Percentiles rank a stretch among this genome's conserved stretches.
Conservation (phyloP, 2,113 vertebrate genomes). For the Danionella cerebrum region DNA sequence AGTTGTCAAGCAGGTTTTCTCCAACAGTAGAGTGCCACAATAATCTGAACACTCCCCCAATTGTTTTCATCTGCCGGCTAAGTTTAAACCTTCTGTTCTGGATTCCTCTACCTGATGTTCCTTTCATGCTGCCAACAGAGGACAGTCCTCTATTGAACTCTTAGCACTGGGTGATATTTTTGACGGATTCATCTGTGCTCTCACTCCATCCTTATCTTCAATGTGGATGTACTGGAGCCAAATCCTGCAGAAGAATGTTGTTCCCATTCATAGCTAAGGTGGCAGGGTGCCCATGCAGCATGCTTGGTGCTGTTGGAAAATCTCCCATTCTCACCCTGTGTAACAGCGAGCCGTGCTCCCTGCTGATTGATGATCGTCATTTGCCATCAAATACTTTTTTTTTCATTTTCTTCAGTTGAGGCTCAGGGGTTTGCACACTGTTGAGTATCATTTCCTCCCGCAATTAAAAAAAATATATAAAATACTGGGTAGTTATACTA, state of each 20-base stretch:
- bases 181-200: slow-evolving; percentile 29
- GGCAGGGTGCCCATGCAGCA: slow-evolving; percentile 29
- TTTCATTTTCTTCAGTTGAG: not conserved
- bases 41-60: slow-evolving; percentile 15
- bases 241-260: slow-evolving; percentile 18
- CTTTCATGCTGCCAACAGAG: slow-evolving; percentile 36
- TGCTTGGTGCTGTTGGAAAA: not conserved
- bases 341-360: slow-evolving; percentile 7
- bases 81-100: slow-evolving; percentile 33
- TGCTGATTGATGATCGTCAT: not conserved
- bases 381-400: not conserved
- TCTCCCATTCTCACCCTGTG: slow-evolving; percentile 10
- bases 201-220: slow-evolving; percentile 33
- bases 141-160: slow-evolving; percentile 15
- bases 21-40: slow-evolving; percentile 6
- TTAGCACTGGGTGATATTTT: slow-evolving; percentile 20
- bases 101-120: slow-evolving; percentile 15
- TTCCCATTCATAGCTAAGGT: slow-evolving; percentile 22
- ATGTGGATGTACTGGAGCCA: slow-evolving; percentile 28
- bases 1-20: slow-evolving; percentile 1
- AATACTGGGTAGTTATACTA: too few species aligned
- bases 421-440: too few species aligned
- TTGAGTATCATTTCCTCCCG: too few species aligned
- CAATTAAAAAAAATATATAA: too few species aligned
- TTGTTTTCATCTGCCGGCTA: slow-evolving; percentile 34